Percentiles rank a stretch among this genome's conserved stretches.
These are phyloP conservation scores for Chirona hameri DNA, from an alignment of 2,888 invertebrate genomes.

Conservation along the genomic window DNA sequence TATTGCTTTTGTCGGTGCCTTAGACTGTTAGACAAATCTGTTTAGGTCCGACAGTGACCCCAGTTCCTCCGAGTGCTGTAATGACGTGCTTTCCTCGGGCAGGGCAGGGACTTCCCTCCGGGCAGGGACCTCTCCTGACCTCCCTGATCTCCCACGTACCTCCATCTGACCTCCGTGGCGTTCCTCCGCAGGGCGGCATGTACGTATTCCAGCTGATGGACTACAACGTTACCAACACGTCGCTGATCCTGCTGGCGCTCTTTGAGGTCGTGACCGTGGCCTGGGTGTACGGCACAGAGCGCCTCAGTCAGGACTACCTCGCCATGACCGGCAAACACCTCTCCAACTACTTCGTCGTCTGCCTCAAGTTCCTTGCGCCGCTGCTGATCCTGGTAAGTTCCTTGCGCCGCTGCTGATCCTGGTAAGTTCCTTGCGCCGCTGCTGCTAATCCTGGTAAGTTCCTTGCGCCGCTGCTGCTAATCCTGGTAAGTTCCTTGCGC, in stretches of 20 bases:
- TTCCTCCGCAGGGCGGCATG: conserved; percentile 68
- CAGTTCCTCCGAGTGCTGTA: too few relatives aligned
- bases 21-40: too few relatives aligned
- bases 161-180: too few relatives aligned
- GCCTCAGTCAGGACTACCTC: conserved; percentile 77
- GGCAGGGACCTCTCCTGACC: too few relatives aligned
- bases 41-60: too few relatives aligned
- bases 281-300: conserved; percentile 84
- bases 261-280: conserved; percentile 87
- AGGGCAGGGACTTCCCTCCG: too few relatives aligned
- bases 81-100: too few relatives aligned
- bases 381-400: conserved; percentile 65
- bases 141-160: too few relatives aligned
- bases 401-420: conserved; percentile 75
- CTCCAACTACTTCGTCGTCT: conserved; percentile 74
- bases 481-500: conserved; percentile 73
- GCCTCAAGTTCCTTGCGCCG: conserved; percentile 81
- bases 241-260: conserved; percentile 86
- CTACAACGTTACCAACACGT: conserved; percentile 84
- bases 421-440: too few relatives aligned
- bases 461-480: conserved; percentile 73
- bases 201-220: conserved; percentile 89
- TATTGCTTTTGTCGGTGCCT: too few relatives aligned
- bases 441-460: too few relatives aligned
- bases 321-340: conserved; percentile 84